Evolutionary conservation across 2,113 vertebrate genomes (phyloP).

Genomic region (Chloropsis hardwickii): DNA sequence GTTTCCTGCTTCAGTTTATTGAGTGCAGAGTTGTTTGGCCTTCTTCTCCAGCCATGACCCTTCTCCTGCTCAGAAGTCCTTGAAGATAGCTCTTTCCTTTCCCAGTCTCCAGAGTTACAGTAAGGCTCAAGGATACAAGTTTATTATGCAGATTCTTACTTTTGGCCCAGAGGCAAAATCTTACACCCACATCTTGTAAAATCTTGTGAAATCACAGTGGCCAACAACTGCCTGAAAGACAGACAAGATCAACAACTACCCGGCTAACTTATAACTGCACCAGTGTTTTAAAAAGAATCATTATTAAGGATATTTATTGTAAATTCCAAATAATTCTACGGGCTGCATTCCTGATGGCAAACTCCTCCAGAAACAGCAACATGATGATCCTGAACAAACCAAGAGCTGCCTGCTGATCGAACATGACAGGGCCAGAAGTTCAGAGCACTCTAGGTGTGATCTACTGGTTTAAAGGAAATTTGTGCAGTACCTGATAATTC

Average conservation of each 20-base stretch:
- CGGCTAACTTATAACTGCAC: background rate
- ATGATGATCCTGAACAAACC: background rate
- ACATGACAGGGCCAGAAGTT: background rate
- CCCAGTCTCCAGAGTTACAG: background rate
- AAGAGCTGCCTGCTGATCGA: background rate
- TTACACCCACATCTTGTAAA: background rate
- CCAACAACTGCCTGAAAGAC: background rate
- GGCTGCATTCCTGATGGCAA: background rate
- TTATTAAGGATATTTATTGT: background rate
- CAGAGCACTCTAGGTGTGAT: background rate
- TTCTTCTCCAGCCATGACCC: slow-evolving; percentile 34
- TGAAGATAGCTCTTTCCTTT: background rate
- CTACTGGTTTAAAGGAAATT: background rate
- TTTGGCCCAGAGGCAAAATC: background rate
- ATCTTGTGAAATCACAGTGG: background rate
- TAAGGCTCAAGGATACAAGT: background rate
- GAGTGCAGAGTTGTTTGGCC: slow-evolving; percentile 24
- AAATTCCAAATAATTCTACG: background rate
- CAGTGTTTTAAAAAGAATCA: background rate
- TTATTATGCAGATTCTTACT: background rate
- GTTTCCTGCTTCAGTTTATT: slow-evolving; percentile 56
- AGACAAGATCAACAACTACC: background rate
- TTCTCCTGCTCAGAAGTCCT: background rate
- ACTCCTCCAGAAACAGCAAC: background rate
- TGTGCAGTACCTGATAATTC: background rate